Base-by-base conservation (phyloP, 2,888 invertebrate species). In the Pseudoips prasinana region DNA sequence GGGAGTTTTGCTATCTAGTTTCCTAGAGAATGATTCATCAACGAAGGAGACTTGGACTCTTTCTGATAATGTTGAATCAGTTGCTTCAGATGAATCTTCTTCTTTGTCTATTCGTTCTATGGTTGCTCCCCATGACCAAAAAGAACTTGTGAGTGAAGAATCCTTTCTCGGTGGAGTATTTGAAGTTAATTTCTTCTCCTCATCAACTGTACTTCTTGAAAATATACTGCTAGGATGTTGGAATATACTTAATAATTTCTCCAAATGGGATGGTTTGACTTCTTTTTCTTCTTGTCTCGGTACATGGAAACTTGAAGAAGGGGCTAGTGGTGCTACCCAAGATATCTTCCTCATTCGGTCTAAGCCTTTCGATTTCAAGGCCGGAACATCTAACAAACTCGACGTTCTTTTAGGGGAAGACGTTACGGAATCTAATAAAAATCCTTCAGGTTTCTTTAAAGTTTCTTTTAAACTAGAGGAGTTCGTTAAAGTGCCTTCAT, bases 231-330 rank as follows among this genome's bases (percentile, higher is more conserved):
- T 86, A 0, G 93, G 92, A 63, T 92, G 90, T 46, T 92, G 92
- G 63, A 94, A 93, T 1, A 93, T 57, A 11, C 92, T 92, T 0
- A 93, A 61, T 1, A 94, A 68, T 59, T 92, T 92, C 44, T 93
- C 93, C 29, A 93, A 77, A 59, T 92, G 91, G 4, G 92, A 90
- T 0, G 91, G 91, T 41, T 89, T 89, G 0, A 66, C 52, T 7
- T 86, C 86, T 29, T 76, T 79, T 1, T 87, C 86, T 4, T 87
- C 84, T 1, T 71, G 71, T 39, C 70, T 73, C 0, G 82, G 77
- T 45, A 85, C 66, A 24, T 82, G 75, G 51, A 86, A 81, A 39
- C 84, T 79, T 1, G 86, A 61, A 1, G 88, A 81, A 0, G 90
- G 89, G n/a, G n/a, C n/a, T n/a, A n/a, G n/a, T 2, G 39, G 39